phyloP scores from a whole-genome alignment of 2,797 vertebrate genomes.

The Eurystomus glaucurus region DNA sequence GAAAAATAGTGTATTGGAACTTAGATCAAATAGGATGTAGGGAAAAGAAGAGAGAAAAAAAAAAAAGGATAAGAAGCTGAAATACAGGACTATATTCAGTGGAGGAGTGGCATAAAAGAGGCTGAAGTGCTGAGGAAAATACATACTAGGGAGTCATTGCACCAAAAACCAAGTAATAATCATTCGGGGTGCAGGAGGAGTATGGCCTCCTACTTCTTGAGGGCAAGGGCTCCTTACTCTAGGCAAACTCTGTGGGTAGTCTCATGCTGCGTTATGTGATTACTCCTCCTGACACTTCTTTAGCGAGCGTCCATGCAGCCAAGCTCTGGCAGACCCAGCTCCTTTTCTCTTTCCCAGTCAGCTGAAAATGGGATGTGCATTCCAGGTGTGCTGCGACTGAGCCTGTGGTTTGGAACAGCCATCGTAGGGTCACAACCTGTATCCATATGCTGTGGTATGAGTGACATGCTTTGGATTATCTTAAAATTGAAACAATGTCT shows the following conservation, averaged over 20 bases:
- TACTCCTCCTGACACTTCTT: background rate
- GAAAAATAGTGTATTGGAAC: background rate
- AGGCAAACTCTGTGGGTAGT: rapidly evolving
- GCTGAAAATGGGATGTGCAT: background rate
- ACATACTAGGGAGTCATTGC: background rate
- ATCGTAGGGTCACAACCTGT: rapidly evolving
- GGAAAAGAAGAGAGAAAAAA: background rate
- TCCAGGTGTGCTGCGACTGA: background rate
- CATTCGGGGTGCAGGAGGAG: rapidly evolving
- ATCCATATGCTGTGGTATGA: rapidly evolving
- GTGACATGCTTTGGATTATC: background rate
- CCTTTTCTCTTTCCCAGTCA: background rate
- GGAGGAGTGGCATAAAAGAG: background rate
- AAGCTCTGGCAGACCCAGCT: background rate
- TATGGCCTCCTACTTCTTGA: background rate
- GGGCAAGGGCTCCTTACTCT: rapidly evolving
- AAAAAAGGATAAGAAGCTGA: background rate
- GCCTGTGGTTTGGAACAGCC: background rate
- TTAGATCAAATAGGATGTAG: background rate
- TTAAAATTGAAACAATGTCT: background rate
- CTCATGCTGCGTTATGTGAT: rapidly evolving
- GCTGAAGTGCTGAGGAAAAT: background rate
- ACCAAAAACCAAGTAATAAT: background rate
- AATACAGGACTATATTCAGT: background rate
- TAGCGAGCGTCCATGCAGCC: background rate